phyloP scores from a whole-genome alignment of 2,888 invertebrate species.

The Perizoma affinitatum region DNA sequence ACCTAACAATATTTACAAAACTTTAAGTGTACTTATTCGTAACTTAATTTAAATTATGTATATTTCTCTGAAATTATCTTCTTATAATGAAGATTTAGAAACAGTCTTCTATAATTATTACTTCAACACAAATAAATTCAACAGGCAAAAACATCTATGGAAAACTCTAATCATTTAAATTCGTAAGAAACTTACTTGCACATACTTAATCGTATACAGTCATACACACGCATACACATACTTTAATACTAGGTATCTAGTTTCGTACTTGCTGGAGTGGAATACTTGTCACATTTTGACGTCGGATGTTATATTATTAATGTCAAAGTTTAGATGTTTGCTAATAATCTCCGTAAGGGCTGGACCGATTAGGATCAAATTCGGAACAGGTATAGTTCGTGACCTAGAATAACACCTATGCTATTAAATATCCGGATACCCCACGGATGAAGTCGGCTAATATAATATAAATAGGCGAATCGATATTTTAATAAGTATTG shows the following conservation, averaged over 20 bases:
- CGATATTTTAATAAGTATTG: background rate
- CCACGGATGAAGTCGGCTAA: too few species aligned
- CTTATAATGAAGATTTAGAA: slow-evolving; percentile 10
- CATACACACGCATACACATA: background rate
- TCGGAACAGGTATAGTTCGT: too few species aligned
- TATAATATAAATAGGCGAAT: too few species aligned
- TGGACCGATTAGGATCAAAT: too few species aligned
- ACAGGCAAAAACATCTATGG: slow-evolving; percentile 12
- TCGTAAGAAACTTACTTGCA: background rate
- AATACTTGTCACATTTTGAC: too few species aligned
- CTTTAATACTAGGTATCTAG: slow-evolving; percentile 1
- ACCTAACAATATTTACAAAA: slow-evolving; percentile 27
- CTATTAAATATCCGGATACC: too few species aligned
- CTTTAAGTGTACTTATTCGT: background rate
- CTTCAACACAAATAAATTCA: slow-evolving; percentile 9
- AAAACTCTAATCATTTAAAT: slow-evolving; percentile 5
- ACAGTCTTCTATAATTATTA: slow-evolving; percentile 15
- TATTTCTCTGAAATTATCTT: background rate
- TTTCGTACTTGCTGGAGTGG: background rate
- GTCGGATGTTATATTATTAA: too few species aligned
- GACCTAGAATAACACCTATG: too few species aligned
- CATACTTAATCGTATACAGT: background rate
- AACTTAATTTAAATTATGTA: background rate
- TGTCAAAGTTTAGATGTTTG: too few species aligned
- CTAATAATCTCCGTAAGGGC: too few species aligned